Evolutionary conservation across 2,888 invertebrate genomes (phyloP), one percentile per base, ranked within the genome.

Genomic region (Dolichomitus sp.): DNA sequence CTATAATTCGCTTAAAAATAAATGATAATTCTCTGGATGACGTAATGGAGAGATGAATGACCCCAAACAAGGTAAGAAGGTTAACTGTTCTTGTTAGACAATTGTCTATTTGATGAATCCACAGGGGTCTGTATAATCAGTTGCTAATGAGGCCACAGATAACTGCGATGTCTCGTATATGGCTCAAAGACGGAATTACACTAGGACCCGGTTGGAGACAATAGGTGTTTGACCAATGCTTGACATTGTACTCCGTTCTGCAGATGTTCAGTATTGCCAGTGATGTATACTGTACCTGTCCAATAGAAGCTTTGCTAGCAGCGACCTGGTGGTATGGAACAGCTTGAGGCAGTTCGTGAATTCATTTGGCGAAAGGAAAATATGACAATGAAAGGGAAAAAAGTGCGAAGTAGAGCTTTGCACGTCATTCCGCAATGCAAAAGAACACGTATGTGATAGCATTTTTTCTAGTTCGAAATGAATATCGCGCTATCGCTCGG

Each of bases 101-200:
- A 52, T 52, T 23, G 52, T 52, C 11, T 12, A 27, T 52, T 23
- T 23, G 52, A 12, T 23, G 52, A 52, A 12, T 7, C 11, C 23
- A 11, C 52, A 52, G 7, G 7, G 3, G 52, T 27, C 52, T 23
- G 4, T 23, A 12, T 4, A 52, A 9, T 12, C 12, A 2, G 23
- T 52, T 27, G 12, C 52, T 52, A 52, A 52, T 52, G 23, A 52
- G 52, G 52, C 23, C 45, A n/a, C 19, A 37, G 40, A 33, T 19
- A n/a, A 9, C 6, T 30, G 27, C 33, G 27, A 61, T 59, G 12
- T 19, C 33, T 27, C 33, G 11, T 54, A 61, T 63, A 69, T 17
- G 40, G n/a, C 52, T 52, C 30, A 52, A 52, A 61, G 61, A 30
- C 12, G 69, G 52, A 74, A 80, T 80, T 74, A 80, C 80, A 63